Conservation (phyloP, 2,888 invertebrate species). For the Drosophila phalerata region DNA sequence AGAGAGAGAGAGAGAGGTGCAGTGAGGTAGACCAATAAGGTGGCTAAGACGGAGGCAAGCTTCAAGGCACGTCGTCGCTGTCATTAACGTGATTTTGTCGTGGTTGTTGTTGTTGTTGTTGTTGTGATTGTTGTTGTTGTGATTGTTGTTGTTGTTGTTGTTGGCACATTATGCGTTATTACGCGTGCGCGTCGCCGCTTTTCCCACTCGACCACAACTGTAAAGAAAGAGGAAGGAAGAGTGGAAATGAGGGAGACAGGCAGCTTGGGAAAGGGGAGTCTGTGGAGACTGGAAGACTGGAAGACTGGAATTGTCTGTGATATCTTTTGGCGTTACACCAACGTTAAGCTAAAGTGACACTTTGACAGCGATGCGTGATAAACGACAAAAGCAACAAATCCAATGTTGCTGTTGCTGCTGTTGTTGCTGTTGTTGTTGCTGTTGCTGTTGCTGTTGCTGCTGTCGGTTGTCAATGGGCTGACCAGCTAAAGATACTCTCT, state of each 20-base stretch:
- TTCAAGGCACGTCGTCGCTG: constrained; percentile 70
- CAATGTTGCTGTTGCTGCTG: constrained; percentile 32
- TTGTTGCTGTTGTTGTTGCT: not conserved
- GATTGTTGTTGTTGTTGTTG: constrained; percentile 42
- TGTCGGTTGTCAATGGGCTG: constrained; percentile 35
- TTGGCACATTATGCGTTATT: constrained; percentile 74
- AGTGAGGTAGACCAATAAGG: not conserved
- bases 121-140: constrained; percentile 35
- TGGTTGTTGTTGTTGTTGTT: constrained; percentile 39
- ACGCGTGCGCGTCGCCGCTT: constrained; percentile 63
- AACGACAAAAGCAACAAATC: constrained; percentile 72
- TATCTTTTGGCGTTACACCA: constrained; percentile 69
- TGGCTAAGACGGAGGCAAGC: constrained; percentile 21
- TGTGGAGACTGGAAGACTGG: constrained; percentile 3
- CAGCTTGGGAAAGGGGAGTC: not conserved
- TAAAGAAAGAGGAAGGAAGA: not conserved
- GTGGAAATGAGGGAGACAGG: too few species aligned
- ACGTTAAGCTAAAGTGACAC: constrained; percentile 82
- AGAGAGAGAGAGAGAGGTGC: not conserved
- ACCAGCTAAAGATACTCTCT: constrained; percentile 23
- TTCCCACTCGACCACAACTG: constrained; percentile 31
- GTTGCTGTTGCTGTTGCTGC: constrained; percentile 16
- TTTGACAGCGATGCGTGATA: constrained; percentile 84
- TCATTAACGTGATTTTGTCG: constrained; percentile 75
- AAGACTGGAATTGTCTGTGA: constrained; percentile 53